Evolutionary conservation across 2,797 vertebrate species (phyloP).

Genomic region (Sylvilagus floridanus): DNA sequence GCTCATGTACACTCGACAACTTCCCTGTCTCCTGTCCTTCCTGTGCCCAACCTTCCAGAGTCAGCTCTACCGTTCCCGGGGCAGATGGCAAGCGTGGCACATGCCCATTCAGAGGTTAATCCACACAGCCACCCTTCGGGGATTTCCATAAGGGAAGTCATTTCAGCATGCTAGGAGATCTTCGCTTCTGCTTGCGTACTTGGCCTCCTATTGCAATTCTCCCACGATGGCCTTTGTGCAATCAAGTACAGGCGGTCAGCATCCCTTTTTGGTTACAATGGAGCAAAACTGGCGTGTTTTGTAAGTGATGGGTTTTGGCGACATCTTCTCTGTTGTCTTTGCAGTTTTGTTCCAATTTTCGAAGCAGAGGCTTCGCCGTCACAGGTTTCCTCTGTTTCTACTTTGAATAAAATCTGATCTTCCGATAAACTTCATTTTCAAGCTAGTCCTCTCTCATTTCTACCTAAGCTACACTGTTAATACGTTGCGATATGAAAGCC

Average conservation of each 20-base stretch:
- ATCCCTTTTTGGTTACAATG: slow-evolving; percentile 21
- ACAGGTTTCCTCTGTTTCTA: background rate
- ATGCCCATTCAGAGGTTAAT: background rate
- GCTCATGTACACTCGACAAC: background rate
- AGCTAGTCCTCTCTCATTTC: background rate
- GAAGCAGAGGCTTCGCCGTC: background rate
- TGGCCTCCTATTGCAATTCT: slow-evolving; percentile 7
- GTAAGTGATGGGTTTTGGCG: background rate
- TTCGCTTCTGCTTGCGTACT: background rate
- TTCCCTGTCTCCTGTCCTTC: background rate
- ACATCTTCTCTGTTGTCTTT: background rate
- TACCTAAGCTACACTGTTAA: background rate
- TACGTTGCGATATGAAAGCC: background rate
- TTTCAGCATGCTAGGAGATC: background rate
- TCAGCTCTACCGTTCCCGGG: too few relatives aligned
- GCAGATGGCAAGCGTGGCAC: background rate
- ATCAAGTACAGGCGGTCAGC: background rate
- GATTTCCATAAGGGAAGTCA: background rate
- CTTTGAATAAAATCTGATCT: slow-evolving; percentile 25
- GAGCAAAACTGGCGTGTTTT: slow-evolving; percentile 22
- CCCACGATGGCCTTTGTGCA: background rate
- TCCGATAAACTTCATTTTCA: background rate
- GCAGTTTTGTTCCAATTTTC: background rate
- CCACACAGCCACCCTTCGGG: background rate
- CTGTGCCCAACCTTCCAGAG: background rate